Conservation (phyloP, 2,797 vertebrate species). For the Cryptoblepharus egeriae region DNA sequence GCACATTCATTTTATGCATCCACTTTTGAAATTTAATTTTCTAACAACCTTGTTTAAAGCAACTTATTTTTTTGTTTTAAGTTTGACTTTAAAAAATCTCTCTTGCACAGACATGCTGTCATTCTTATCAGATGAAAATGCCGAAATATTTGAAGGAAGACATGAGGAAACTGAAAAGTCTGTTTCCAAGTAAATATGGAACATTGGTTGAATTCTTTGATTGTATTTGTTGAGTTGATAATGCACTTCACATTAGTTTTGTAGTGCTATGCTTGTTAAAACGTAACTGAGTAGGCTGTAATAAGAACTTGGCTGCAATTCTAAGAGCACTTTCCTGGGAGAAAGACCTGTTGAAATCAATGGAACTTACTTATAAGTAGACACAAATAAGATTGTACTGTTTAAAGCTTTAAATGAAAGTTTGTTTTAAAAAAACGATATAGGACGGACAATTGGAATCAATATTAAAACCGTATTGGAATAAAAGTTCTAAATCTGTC, state of each 20-base stretch:
- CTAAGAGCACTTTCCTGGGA: too few relatives aligned
- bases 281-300: neutral
- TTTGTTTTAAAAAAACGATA: too few relatives aligned
- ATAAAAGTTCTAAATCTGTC: too few relatives aligned
- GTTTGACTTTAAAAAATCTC: too few relatives aligned
- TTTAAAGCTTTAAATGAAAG: neutral
- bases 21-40: neutral
- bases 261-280: neutral
- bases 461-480: too few relatives aligned
- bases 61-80: neutral
- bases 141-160: slow-evolving; percentile 17
- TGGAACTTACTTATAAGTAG: too few relatives aligned
- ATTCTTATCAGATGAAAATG: neutral
- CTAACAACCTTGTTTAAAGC: neutral
- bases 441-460: too few relatives aligned
- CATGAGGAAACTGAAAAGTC: neutral
- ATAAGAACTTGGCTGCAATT: too few relatives aligned
- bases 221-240: neutral
- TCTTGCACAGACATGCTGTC: slow-evolving; percentile 10
- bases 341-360: too few relatives aligned
- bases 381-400: too few relatives aligned
- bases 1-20: neutral
- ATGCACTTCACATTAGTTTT: neutral
- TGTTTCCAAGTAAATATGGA: neutral
- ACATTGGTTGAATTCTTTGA: neutral